These are phyloP conservation scores for Ameiurus melas DNA, from an alignment of 2,113 vertebrate genomes.

Conservation along the genomic window DNA sequence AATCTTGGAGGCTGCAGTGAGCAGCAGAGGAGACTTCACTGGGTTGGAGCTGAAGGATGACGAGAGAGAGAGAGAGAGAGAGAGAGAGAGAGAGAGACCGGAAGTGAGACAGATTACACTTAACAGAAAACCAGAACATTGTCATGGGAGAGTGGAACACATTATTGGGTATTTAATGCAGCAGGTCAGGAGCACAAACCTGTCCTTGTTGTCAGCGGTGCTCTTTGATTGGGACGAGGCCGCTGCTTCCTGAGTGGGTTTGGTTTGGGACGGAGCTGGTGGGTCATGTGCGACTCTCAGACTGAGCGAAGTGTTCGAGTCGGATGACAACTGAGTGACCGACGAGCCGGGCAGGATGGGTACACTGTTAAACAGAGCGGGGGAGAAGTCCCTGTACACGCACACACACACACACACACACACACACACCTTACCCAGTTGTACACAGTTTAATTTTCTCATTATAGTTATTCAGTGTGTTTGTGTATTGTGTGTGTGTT, in stretches of 20 bases:
- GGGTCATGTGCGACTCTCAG: constrained; percentile 80
- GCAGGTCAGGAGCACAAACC: constrained; percentile 65
- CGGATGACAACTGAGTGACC: constrained; percentile 87
- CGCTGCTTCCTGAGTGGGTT: constrained; percentile 75
- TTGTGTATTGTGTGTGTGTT: not conserved
- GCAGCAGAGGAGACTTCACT: constrained; percentile 75
- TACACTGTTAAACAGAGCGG: constrained; percentile 96
- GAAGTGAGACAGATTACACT: not conserved
- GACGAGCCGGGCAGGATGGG: constrained; percentile 91
- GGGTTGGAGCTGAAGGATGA: constrained; percentile 57
- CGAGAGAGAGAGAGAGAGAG: constrained; percentile 28
- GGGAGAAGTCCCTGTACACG: constrained; percentile 89
- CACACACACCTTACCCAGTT: not conserved
- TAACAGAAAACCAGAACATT: not conserved
- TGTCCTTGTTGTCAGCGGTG: constrained; percentile 74
- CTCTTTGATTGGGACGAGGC: not conserved
- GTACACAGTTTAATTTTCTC: not conserved
- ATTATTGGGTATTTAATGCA: not conserved
- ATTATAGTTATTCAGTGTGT: not conserved
- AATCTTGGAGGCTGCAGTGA: constrained; percentile 88
- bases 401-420: not conserved
- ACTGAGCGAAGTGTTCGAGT: constrained; percentile 82
- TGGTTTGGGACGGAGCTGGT: constrained; percentile 70
- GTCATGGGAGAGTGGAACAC: not conserved
- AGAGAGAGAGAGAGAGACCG: constrained; percentile 28